A percentile compares a stretch with the other conserved stretches of the same genome.
Conservation (phyloP, 2,888 invertebrate genomes). For the Leucophenga maculata region DNA sequence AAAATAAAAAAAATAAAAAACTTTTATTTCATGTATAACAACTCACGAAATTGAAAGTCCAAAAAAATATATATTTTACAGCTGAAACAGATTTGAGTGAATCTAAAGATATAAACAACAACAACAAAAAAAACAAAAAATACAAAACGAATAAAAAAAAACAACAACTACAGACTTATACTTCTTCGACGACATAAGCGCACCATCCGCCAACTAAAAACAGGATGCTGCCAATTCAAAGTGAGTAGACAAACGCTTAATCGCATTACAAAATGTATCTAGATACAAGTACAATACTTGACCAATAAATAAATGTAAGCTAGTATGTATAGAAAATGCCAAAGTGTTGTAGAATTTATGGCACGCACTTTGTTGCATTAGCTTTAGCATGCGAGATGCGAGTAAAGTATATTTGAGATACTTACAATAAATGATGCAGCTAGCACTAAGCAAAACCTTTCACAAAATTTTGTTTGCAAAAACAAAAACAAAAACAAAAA, state of each 20-base stretch:
- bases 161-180: slow-evolving; percentile 43
- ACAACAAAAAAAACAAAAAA: slow-evolving; percentile 17
- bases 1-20: slow-evolving; percentile 38
- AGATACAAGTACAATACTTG: neutral
- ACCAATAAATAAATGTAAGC: slow-evolving; percentile 20
- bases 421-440: neutral
- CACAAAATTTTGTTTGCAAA: slow-evolving; percentile 1
- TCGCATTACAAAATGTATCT: neutral
- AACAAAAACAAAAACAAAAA: too few species aligned
- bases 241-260: slow-evolving; percentile 45
- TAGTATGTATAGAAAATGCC: neutral
- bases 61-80: slow-evolving; percentile 30
- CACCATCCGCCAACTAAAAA: slow-evolving; percentile 17
- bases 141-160: slow-evolving; percentile 37
- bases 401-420: neutral
- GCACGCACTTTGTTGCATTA: neutral
- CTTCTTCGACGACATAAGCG: neutral
- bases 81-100: slow-evolving; percentile 45
- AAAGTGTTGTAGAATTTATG: neutral
- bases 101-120: slow-evolving; percentile 44
- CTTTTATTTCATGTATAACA: slow-evolving; percentile 32
- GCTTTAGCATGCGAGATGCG: neutral
- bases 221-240: slow-evolving; percentile 57
- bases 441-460: slow-evolving; percentile 11
- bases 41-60: slow-evolving; percentile 46